phyloP scores from a whole-genome alignment of 2,888 invertebrate genomes.

The Synergus itoensis region DNA sequence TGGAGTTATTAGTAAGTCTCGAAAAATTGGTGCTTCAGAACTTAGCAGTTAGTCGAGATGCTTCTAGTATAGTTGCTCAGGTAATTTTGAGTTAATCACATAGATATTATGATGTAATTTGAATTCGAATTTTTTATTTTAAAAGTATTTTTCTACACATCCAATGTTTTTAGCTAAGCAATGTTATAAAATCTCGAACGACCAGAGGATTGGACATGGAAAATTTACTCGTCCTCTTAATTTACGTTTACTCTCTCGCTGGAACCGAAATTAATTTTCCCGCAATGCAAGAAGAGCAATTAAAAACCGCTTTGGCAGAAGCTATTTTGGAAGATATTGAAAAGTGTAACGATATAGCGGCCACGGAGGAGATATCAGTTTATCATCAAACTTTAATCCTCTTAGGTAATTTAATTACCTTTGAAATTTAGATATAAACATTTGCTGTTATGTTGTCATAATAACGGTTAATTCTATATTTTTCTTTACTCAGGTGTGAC shows the following conservation, averaged over 20 bases:
- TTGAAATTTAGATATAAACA: neutral
- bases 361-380: constrained; percentile 63
- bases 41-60: constrained; percentile 74
- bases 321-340: constrained; percentile 82
- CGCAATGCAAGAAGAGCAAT: constrained; percentile 78
- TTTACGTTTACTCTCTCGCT: constrained; percentile 82
- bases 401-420: constrained; percentile 58
- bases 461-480: constrained; percentile 1
- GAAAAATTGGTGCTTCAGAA: constrained; percentile 82
- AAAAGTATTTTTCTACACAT: constrained; percentile 47
- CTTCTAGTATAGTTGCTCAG: constrained; percentile 79
- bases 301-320: constrained; percentile 79
- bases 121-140: constrained; percentile 69
- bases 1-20: constrained; percentile 82
- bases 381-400: constrained; percentile 71
- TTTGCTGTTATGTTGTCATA: neutral
- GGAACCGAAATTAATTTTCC: constrained; percentile 81
- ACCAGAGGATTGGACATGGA: constrained; percentile 80
- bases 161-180: constrained; percentile 79
- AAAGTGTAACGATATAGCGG: constrained; percentile 63
- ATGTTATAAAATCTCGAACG: constrained; percentile 80
- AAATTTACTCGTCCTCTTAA: constrained; percentile 81
- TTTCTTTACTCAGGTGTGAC: constrained; percentile 59
- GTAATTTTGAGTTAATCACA: constrained; percentile 80
- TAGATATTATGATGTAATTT: constrained; percentile 82